Evolutionary conservation across 2,888 invertebrate genomes (phyloP), one percentile per base, ranked within the genome.

Genomic region (Hypolimnas misippus): DNA sequence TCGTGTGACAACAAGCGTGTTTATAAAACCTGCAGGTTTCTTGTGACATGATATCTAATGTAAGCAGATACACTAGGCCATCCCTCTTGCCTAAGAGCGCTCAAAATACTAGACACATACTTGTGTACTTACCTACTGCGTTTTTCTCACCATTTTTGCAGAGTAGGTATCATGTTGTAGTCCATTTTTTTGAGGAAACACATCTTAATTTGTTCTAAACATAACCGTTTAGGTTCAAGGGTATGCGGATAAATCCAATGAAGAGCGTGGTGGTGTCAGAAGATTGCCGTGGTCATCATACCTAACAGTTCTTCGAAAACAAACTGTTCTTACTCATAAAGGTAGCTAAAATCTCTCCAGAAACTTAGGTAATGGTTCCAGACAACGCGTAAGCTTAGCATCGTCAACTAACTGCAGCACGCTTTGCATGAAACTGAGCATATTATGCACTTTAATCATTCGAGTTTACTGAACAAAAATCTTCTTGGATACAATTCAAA

Each of bases 231-330:
- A 35, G 35, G 35, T 35, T 35, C 35, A 35, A 35, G 35, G 35
- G 35, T 35, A 35, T 35, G 35, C 12, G 35, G 35, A 8, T 35
- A 12, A 35, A 35, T 35, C 35, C 12, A 12, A 44, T 17, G 44
- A 19, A 21, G 25, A 55, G 55, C 55, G 42, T 21, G 21, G 55
- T 42, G 42, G 12, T 55, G 55, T 38, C 42, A 35, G 19, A 40
- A 55, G 25, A 19, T 55, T 35, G 40, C 56, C 46, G 44, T 56
- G 56, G 44, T 25, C 56, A 56, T 31, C 56, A 56, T 56, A 31
- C 33, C 56, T 7, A 56, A 44, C 31, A 56, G 46, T 56, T 56
- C 46, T 46, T 44, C 21, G n/a, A 25, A 49, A 49, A 25, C 49
- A 49, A 49, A n/a, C 49, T 7, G 49, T 49, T 49, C 49, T 49